phyloP scores from a whole-genome alignment of 2,797 vertebrate species.

The Chrosomus eos region DNA sequence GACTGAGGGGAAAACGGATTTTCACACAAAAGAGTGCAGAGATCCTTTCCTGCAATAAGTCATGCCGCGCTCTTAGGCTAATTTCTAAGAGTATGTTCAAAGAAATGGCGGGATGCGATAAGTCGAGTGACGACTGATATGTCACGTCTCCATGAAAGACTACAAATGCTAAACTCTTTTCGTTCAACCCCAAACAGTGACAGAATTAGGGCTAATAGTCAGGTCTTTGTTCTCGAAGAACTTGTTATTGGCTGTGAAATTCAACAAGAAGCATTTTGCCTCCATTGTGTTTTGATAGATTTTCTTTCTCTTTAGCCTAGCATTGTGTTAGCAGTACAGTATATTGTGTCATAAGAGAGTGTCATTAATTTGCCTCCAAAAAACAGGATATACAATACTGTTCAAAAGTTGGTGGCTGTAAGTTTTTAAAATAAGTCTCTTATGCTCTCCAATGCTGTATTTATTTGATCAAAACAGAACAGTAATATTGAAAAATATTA shows the following conservation, averaged over 20 bases:
- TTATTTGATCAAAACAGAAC: not conserved
- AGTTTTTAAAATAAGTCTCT: not conserved
- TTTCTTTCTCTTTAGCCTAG: constrained; percentile 6
- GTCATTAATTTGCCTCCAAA: not conserved
- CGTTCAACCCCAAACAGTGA: not conserved
- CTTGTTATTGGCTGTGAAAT: constrained; percentile 16
- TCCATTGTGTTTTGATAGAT: not conserved
- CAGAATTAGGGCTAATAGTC: constrained; percentile 27
- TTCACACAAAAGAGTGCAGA: constrained; percentile 25
- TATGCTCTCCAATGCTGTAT: not conserved
- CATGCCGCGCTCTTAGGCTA: constrained; percentile 33
- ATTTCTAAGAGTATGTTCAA: constrained; percentile 50
- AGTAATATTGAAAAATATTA: not conserved
- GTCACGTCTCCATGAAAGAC: constrained; percentile 4
- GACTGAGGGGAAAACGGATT: constrained; percentile 19
- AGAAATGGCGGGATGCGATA: constrained; percentile 32
- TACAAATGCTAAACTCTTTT: constrained; percentile 32
- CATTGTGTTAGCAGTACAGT: not conserved
- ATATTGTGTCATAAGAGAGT: not conserved
- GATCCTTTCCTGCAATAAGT: constrained; percentile 45
- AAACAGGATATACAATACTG: not conserved
- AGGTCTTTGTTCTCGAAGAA: constrained; percentile 8
- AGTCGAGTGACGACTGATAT: constrained; percentile 3
- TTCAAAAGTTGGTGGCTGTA: not conserved
- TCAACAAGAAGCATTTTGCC: constrained; percentile 10